These are phyloP conservation scores for Chironomus riparius DNA, from an alignment of 2,888 invertebrate genomes.

Conservation along the genomic window DNA sequence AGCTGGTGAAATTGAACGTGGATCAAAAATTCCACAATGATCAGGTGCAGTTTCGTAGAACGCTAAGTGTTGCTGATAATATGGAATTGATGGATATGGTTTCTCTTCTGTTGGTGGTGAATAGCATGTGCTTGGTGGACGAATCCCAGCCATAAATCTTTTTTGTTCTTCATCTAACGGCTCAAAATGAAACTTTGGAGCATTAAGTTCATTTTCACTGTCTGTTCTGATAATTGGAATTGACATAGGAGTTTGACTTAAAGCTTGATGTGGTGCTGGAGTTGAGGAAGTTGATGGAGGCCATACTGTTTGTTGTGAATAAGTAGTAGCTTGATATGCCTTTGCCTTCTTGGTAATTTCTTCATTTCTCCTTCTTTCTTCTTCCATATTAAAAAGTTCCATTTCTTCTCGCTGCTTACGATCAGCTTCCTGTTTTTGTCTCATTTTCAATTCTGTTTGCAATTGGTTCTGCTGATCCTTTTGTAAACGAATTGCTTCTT, in stretches of 20 bases:
- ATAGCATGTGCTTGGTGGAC: conserved; percentile 25
- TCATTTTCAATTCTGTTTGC: neutral
- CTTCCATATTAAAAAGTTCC: conserved; percentile 12
- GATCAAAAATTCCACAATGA: conserved; percentile 52
- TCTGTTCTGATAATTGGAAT: conserved; percentile 23
- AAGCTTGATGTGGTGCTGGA: neutral
- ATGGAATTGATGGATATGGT: conserved; percentile 65
- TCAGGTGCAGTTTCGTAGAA: conserved; percentile 56
- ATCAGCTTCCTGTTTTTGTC: conserved; percentile 20
- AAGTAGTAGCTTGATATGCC: neutral
- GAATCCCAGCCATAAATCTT: conserved; percentile 20
- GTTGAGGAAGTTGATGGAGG: neutral
- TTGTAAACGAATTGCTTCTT: conserved; percentile 1
- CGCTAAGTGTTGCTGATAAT: conserved; percentile 68
- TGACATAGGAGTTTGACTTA: neutral
- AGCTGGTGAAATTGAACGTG: conserved; percentile 49
- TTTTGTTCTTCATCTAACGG: conserved; percentile 49
- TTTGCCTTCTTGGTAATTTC: neutral
- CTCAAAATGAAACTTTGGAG: conserved; percentile 33
- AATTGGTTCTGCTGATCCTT: neutral
- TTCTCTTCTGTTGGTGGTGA: conserved; percentile 36
- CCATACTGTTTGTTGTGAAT: conserved; percentile 15
- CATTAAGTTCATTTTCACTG: conserved; percentile 6
- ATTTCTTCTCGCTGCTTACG: conserved; percentile 11
- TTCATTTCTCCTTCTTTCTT: conserved; percentile 16